Base-by-base conservation (phyloP, 2,113 vertebrate genomes). In the Eptesicus fuscus region DNA sequence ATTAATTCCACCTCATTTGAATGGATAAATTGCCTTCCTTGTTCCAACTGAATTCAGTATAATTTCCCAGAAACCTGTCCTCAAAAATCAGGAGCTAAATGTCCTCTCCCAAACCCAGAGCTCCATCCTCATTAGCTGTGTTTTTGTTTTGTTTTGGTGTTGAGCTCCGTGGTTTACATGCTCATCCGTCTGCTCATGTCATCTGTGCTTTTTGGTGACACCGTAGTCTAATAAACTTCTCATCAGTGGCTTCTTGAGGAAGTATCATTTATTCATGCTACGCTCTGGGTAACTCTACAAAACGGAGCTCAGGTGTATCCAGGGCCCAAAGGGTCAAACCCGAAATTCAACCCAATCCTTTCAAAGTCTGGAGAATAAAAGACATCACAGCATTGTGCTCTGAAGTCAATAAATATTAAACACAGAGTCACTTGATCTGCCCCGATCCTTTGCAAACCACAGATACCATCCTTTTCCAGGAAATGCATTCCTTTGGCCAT, bases 401-500 rank as follows among this genome's bases (percentile, higher is more conserved):
- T 63, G 17, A 69, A 93, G 13, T 83, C 30, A 65, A 42, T 85
- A 56, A 78, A 85, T 32, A 61, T 65, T 71, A 79, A 95, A 73
- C 8, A 3, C 76, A 83, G 42, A 61, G 22, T 82, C 40, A 40
- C 20, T n/a, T 59, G 37, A 51, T 82, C 20, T 69, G 14, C 32
- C 10, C 5, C 6, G 20, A 42, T 18, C 49, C 59, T 63, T 82
- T 93, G 59, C 25, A 83, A 94, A 84, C 20, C 49, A 28, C 53
- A 93, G 74, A 40, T 23, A 42, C 63, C 79, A 70, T 51, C 28
- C 16, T 77, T 96, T 89, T 88, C 30, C 42, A 22, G 67, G 37
- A 96, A 93, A 82, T 53, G 10, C 17, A 7, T 71, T 83, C 20
- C 56, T 82, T 79, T 94, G 92, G 90, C 70, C 35, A 84, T 23